These are phyloP conservation scores for Bombyx mandarina DNA, from an alignment of 1,140 invertebrate species.

Conservation along the genomic window DNA sequence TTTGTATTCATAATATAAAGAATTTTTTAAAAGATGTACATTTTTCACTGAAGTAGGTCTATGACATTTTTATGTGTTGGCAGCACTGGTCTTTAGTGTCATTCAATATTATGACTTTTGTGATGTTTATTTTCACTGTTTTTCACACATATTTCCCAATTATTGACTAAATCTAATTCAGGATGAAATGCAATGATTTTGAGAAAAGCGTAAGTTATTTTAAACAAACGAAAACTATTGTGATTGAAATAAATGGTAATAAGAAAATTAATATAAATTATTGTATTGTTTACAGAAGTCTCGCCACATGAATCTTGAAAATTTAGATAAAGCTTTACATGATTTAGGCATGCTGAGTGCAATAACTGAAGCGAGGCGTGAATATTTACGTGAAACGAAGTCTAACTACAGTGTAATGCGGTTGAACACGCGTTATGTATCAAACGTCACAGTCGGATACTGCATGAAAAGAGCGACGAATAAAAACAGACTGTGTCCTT, in stretches of 20 bases:
- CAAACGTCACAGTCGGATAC: conserved; percentile 73
- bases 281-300: conserved; percentile 53
- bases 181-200: conserved; percentile 58
- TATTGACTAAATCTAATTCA: conserved; percentile 30
- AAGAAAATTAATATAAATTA: conserved; percentile 14
- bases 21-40: background rate
- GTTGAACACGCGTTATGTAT: conserved; percentile 71
- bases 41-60: too few species aligned
- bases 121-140: conserved; percentile 67
- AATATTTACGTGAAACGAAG: conserved; percentile 69
- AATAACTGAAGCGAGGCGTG: conserved; percentile 69
- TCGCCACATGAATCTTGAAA: conserved; percentile 62
- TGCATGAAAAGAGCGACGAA: conserved; percentile 65
- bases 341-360: conserved; percentile 73
- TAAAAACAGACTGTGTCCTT: conserved; percentile 65
- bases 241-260: background rate
- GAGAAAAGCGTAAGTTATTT: conserved; percentile 45
- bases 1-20: too few species aligned
- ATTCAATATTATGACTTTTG: conserved; percentile 66
- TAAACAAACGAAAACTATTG: background rate
- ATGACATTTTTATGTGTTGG: conserved; percentile 10
- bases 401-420: conserved; percentile 66
- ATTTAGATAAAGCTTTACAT: conserved; percentile 72
- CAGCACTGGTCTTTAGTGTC: conserved; percentile 27
- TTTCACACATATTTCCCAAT: conserved; percentile 40